Evolutionary conservation across 2,797 vertebrate species (phyloP).

Genomic region (Catharus ustulatus): DNA sequence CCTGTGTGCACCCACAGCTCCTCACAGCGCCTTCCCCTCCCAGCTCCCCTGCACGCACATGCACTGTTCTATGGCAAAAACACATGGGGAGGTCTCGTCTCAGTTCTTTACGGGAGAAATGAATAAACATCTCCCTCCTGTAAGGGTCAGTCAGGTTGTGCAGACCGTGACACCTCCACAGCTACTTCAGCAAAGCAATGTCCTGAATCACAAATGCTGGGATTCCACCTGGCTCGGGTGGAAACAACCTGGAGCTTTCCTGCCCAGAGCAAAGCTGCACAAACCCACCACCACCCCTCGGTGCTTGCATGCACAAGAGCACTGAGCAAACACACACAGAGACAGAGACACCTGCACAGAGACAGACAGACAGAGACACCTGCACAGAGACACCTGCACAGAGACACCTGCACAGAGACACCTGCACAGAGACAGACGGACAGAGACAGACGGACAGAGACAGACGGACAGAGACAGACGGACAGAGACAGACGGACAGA

Average conservation of each 20-base stretch:
- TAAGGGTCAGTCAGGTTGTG: too few species aligned
- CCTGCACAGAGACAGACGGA: too few species aligned
- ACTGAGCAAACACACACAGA: neutral
- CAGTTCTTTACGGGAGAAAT: neutral
- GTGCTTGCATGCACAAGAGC: fast-evolving
- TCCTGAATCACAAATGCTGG: neutral
- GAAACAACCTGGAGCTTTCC: neutral
- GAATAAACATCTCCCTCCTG: neutral
- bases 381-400: too few species aligned
- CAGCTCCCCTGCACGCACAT: neutral
- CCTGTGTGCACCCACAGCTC: neutral
- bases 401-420: too few species aligned
- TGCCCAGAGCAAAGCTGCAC: neutral
- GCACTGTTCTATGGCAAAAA: neutral
- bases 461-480: too few species aligned
- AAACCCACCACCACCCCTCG: fast-evolving
- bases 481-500: neutral
- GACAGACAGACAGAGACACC: too few species aligned
- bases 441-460: too few species aligned
- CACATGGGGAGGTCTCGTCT: too few species aligned
- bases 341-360: neutral
- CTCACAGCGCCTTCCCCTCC: fast-evolving
- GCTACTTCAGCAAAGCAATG: neutral
- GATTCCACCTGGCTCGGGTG: neutral
- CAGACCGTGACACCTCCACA: neutral